Percentiles rank a stretch among this genome's conserved stretches.
These are phyloP conservation scores for Athalia rosae DNA, from an alignment of 2,888 invertebrate species.

Conservation along the genomic window DNA sequence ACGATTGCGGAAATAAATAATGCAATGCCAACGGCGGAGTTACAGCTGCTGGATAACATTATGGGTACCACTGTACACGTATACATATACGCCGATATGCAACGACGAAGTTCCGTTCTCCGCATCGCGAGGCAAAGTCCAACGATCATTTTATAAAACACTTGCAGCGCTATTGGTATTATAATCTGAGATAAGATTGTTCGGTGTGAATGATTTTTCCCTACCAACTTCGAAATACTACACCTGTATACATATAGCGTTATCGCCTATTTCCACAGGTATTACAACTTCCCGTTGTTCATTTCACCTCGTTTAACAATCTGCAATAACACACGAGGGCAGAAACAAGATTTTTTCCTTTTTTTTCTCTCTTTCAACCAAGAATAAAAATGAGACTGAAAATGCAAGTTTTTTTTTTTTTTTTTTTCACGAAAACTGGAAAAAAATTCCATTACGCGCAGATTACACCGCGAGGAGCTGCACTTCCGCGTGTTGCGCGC, in stretches of 20 bases:
- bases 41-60: background rate
- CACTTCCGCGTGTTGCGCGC: constrained; percentile 29
- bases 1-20: constrained; percentile 34
- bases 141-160: constrained; percentile 2
- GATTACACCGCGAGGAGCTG: constrained; percentile 2
- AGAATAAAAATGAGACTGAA: no score
- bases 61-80: background rate
- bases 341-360: no score
- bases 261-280: no score
- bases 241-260: no score
- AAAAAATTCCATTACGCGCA: background rate
- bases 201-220: constrained; percentile 7
- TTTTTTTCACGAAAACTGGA: background rate
- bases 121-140: background rate
- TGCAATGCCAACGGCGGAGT: background rate
- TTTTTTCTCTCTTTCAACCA: no score
- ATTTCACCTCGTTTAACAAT: no score
- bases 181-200: constrained; percentile 19
- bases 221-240: background rate
- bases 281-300: no score
- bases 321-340: no score
- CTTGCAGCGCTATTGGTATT: background rate
- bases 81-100: background rate
- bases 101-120: background rate
- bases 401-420: no score